These are phyloP conservation scores for Morpho deidamia DNA, from an alignment of 2,888 invertebrate species.

Conservation along the genomic window DNA sequence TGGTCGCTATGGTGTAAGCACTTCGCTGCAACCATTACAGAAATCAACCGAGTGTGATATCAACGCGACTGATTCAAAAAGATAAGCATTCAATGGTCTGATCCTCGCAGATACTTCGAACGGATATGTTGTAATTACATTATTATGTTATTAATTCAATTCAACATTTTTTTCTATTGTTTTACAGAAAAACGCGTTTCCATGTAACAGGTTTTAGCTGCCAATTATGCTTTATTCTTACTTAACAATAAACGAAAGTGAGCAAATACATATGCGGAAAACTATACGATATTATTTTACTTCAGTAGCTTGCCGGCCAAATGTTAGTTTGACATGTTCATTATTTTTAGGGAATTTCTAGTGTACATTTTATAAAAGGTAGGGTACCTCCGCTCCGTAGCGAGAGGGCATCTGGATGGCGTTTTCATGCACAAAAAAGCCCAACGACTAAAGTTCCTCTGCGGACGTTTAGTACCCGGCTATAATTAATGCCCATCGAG, in stretches of 20 bases:
- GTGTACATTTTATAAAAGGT: too few relatives aligned
- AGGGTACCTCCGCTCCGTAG: slow-evolving; percentile 99
- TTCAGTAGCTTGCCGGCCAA: too few relatives aligned
- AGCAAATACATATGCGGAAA: too few relatives aligned
- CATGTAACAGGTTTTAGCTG: too few relatives aligned
- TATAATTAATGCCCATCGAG: too few relatives aligned
- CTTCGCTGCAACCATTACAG: slow-evolving; percentile 34
- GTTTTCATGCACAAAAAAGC: slow-evolving; percentile 99
- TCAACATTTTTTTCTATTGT: slow-evolving; percentile 18
- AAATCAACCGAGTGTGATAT: slow-evolving; percentile 47
- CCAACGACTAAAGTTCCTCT: slow-evolving; percentile 99
- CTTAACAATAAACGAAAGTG: too few relatives aligned
- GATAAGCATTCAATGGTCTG: slow-evolving; percentile 26
- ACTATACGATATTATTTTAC: too few relatives aligned
- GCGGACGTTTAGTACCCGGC: too few relatives aligned
- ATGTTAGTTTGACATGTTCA: too few relatives aligned
- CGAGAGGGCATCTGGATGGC: slow-evolving; percentile 99
- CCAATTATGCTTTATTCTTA: too few relatives aligned
- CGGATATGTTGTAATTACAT: slow-evolving; percentile 31
- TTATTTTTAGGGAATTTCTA: too few relatives aligned
- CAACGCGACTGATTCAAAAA: slow-evolving; percentile 43
- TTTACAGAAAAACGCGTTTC: background rate
- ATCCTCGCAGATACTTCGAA: slow-evolving; percentile 18
- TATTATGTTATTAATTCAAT: slow-evolving; percentile 37
- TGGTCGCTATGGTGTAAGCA: background rate